Conservation (phyloP, 2,888 invertebrate species). For the Margaritifera margaritifera region DNA sequence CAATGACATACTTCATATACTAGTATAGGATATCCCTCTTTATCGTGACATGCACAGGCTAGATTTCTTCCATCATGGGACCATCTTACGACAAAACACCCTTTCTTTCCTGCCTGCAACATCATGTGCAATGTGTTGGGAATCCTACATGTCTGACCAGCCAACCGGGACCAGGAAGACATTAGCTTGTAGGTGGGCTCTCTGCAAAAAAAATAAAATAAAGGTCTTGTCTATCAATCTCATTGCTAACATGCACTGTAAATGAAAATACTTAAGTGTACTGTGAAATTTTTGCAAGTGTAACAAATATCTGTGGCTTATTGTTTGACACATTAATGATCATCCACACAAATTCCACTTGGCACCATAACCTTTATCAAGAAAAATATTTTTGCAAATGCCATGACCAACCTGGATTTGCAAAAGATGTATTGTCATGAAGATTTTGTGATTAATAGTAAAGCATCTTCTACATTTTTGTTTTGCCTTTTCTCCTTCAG, state of each 20-base stretch:
- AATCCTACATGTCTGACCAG: slow-evolving; percentile 78
- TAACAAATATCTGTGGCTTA: too few species aligned
- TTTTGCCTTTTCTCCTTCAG: too few species aligned
- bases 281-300: too few species aligned
- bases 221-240: background rate
- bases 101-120: slow-evolving; percentile 66
- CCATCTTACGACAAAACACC: slow-evolving; percentile 71
- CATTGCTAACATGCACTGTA: background rate
- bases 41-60: slow-evolving; percentile 76
- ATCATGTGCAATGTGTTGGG: slow-evolving; percentile 74
- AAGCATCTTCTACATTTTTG: too few species aligned
- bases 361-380: too few species aligned
- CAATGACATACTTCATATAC: slow-evolving; percentile 75
- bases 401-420: too few species aligned
- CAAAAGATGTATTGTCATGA: too few species aligned
- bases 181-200: slow-evolving; percentile 34
- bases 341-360: too few species aligned
- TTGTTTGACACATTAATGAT: too few species aligned
- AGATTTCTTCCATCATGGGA: slow-evolving; percentile 73
- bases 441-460: too few species aligned
- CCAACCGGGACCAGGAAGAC: slow-evolving; percentile 75
- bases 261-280: too few species aligned
- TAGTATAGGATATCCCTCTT: slow-evolving; percentile 75
- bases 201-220: slow-evolving; percentile 21
- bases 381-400: too few species aligned